These are phyloP conservation scores for Lagocephalus sceleratus DNA, from an alignment of 2,797 vertebrate species.

Conservation along the genomic window DNA sequence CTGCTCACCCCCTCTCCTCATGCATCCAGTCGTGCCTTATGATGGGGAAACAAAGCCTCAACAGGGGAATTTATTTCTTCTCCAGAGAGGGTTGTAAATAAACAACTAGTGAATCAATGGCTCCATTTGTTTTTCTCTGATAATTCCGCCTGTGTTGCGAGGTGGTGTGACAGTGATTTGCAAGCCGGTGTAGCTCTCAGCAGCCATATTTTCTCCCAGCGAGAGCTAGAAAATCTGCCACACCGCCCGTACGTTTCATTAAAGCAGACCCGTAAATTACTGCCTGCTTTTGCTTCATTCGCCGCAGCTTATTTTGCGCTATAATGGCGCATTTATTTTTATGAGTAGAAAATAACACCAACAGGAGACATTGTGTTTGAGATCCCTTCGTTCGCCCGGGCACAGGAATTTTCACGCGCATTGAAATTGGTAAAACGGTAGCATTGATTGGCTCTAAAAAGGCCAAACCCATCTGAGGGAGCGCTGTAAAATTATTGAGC, in stretches of 20 bases:
- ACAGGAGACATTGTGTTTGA: slow-evolving; percentile 36
- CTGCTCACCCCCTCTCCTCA: slow-evolving; percentile 52
- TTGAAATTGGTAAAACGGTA: slow-evolving; percentile 24
- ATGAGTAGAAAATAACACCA: slow-evolving; percentile 45
- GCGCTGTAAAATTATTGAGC: too few relatives aligned
- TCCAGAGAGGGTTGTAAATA: slow-evolving; percentile 73
- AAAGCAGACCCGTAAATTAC: slow-evolving; percentile 64
- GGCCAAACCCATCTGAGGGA: too few relatives aligned
- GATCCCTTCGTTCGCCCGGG: slow-evolving; percentile 32
- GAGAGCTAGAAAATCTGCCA: slow-evolving; percentile 58
- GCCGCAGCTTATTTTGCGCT: slow-evolving; percentile 54
- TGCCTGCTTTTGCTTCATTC: slow-evolving; percentile 40
- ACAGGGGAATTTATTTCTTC: slow-evolving; percentile 73
- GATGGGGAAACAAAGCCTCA: slow-evolving; percentile 73
- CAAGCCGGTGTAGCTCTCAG: slow-evolving; percentile 59
- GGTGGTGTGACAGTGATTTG: slow-evolving; percentile 63
- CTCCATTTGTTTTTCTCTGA: slow-evolving; percentile 72
- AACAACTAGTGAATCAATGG: slow-evolving; percentile 77
- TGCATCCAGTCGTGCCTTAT: slow-evolving; percentile 62
- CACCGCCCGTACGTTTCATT: slow-evolving; percentile 66
- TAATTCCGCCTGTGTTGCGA: slow-evolving; percentile 66
- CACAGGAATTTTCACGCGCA: slow-evolving; percentile 29
- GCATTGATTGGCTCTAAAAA: neutral
- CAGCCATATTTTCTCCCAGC: slow-evolving; percentile 57
- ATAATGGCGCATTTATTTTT: slow-evolving; percentile 52